phyloP scores from a whole-genome alignment of 2,113 vertebrate species.

The cattle (Bos taurus) region ARS-UCD2.0 NC_037343.1:8952501-8953000 shows the following conservation, averaged over 20 bases:
- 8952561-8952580: neutral
- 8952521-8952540: neutral
- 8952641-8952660: neutral
- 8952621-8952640: neutral
- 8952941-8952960: neutral
- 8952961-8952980: neutral
- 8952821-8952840: neutral
- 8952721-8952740: neutral
- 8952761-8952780: neutral
- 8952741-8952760: neutral
- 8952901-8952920: neutral
- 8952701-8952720: rapidly evolving
- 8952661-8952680: neutral
- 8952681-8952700: neutral
- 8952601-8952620: neutral
- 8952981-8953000: neutral
- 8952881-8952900: neutral
- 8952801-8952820: neutral
- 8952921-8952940: neutral
- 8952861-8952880: neutral
- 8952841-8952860: neutral
- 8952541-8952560: neutral
- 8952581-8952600: neutral
- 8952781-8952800: neutral
- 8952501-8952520: neutral